Evolutionary conservation across 2,888 invertebrate species (phyloP), one percentile per base, ranked within the genome.

Genomic region (Physocephala rufipes): DNA sequence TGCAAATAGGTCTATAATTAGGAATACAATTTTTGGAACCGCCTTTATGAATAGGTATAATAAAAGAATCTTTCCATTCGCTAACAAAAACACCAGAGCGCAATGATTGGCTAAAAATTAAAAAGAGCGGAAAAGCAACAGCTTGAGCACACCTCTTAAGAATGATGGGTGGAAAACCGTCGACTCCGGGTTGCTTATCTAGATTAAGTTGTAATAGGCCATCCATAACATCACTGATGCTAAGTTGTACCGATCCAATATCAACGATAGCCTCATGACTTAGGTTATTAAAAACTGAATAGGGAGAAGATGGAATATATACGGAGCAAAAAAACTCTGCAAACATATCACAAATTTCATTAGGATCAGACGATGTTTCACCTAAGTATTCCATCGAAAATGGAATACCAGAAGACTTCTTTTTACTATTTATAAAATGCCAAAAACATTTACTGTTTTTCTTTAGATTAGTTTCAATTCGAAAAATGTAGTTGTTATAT

Each of bases 1-100:
- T 64, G 16, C 24, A 64, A n/a, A 64, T 64, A n/a, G 45, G 45
- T 30, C 45, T 24, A 21, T 61, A 61, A 47, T 47, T 64, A 9
- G 45, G 19, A 12, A 64, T 21, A 7, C 24, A 1, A 24, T 64
- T 19, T 45, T 64, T 64, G 1, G 45, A 15, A 45, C 64, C 64
- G 24, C 47, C 43, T 64, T 64, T 64, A 45, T 64, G 45, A 45
- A n/a, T 49, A 16, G 64, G 64, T 24, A 24, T 64, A 13, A 64
- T 64, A 45, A n/a, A 64, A 4, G 64, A 26, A 45, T n/a, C 12
- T 64, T 64, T 64, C 24, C 64, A 64, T 26, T 43, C 16, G 1
- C 16, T 16, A 21, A 53, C 9, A 53, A 53, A 53, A n/a, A 1
- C 21, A 21, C 53, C 61, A 15, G n/a, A 24, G 0, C 4, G 15